Evolutionary conservation across 1,140 invertebrate species (phyloP), one percentile per base, ranked within the genome.

Genomic region (Ericerus pela): DNA sequence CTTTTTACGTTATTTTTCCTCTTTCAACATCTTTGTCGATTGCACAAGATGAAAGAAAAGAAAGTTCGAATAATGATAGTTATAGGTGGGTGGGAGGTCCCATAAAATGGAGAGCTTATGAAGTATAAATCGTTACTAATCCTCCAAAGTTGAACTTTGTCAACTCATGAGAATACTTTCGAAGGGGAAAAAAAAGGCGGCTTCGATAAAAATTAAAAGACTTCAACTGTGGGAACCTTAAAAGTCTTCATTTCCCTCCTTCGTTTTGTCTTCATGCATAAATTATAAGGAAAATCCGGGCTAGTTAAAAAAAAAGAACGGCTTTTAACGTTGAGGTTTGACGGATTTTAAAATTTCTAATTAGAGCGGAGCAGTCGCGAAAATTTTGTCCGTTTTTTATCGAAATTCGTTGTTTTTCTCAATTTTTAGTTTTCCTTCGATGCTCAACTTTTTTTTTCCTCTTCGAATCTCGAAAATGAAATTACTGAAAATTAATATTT

Each of bases 41-140:
- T n/a, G 11, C 20, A 18, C 20, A 47, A 47, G 41, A 47, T 47
- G 26, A 47, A n/a, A n/a, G n/a, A n/a, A 47, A 47, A 47, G 41
- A 47, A 47, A 6, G 22, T 47, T 16, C 41, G 16, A 47, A 47
- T 47, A 47, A 47, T 47, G 41, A 47, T 47, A 47, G 41, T 47
- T 24, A 16, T 47, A 47, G 41, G 41, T 47, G 41, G 41, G 41
- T 24, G 26, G 26, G 41, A 47, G 14, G 41, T 10, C 41, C 4
- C 16, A 47, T 18, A 47, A 47, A 14, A 24, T 24, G 41, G 41
- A 47, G 26, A 47, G 41, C 41, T 47, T 47, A 47, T 47, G 41
- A 47, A 47, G 41, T 47, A 47, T 24, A 47, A 47, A 47, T 47
- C 41, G 26, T 47, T 47, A 47, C 41, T 47, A 47, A 47, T 47